Conservation (phyloP, 2,113 vertebrate genomes). For the Sakesphorus luctuosus region DNA sequence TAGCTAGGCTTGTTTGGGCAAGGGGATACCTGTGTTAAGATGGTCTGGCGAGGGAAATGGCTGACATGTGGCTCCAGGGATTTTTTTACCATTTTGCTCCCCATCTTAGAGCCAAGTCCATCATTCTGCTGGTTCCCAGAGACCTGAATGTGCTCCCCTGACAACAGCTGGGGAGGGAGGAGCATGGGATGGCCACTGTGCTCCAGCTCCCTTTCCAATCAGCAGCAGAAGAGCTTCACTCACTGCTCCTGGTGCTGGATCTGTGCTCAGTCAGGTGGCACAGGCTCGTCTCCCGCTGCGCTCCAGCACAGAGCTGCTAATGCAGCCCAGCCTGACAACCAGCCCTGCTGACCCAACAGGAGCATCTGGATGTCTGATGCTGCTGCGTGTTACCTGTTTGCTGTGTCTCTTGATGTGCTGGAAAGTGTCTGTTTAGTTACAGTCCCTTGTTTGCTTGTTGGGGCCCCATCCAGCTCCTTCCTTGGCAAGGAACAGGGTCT, state of each 20-base stretch:
- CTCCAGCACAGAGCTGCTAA: background rate
- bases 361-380: background rate
- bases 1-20: background rate
- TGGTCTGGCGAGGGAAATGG: background rate
- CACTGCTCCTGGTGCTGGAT: background rate
- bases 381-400: background rate
- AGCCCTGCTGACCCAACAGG: background rate
- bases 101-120: background rate
- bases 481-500: background rate
- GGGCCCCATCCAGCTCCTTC: background rate
- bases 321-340: background rate
- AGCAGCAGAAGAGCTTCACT: background rate
- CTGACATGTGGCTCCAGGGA: background rate
- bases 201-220: background rate
- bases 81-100: background rate
- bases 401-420: background rate
- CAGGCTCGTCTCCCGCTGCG: background rate
- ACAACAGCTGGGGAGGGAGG: background rate
- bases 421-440: background rate
- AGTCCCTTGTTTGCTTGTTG: background rate
- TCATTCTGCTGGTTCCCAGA: background rate
- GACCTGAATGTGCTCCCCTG: background rate
- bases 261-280: background rate
- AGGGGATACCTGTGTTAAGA: background rate
- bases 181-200: rapidly evolving